Base-by-base conservation (phyloP, 2,888 invertebrate species). In the Chrysolina oricalcia region DNA sequence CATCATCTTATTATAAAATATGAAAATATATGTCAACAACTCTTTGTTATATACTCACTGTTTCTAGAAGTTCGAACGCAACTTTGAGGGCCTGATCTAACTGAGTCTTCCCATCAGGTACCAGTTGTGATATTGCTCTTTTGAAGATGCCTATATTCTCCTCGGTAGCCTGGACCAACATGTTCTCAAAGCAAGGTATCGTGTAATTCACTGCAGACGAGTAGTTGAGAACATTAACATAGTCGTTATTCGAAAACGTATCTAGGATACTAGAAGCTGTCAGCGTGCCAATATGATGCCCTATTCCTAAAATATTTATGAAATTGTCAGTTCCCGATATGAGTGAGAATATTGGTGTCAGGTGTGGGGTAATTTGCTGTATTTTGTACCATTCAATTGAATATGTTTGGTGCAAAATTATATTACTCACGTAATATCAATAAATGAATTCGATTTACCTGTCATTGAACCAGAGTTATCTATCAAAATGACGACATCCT, bases 391-490 rank as follows among this genome's bases (percentile, higher is more conserved):
- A 35, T 8, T 8, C 35, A 6, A 8, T 35, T 35, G 8, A 35
- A 35, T 35, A 6, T 35, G 35, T 8, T 35, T 0, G 8, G 35
- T 3, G 0, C 8, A 0, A 0, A 35, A 35, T 3, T 27, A 27
- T 35, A 35, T 6, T 35, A 35, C 8, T 35, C 35, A 35, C 35
- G 40, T 48, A 17, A 19, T n/a, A 13, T 43, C n/a, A 10, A n/a
- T 21, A n/a, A 17, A 6, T 0, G 4, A 35, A 6, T 35, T 43
- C 10, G 35, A 62, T 72, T 72, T 81, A 88, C 98, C 99, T 41
- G 94, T 94, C 99, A 99, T 99, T 21, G 98, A 98, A 19, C 99
- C 99, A 66, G 98, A 98, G 73, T 94, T 93, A 87, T 99, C 99
- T 77, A 99, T 91, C 71, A 99, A 90, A 75, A 99, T 97, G 40